Conservation (phyloP, 1,140 invertebrate species). For the Steinernema khuongi region DNA sequence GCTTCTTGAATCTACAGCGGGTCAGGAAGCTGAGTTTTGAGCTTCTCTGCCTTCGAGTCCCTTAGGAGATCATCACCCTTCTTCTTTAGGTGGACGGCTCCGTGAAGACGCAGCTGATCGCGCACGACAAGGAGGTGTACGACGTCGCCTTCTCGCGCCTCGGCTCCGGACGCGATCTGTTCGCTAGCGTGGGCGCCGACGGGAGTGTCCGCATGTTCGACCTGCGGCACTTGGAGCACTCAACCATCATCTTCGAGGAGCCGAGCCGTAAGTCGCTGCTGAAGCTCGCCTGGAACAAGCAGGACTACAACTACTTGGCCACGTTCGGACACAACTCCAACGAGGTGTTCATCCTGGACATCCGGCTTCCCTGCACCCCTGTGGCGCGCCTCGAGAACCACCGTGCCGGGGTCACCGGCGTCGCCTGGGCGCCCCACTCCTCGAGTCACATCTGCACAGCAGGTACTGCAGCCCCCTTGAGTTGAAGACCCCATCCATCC, state of each 20-base stretch:
- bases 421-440: constrained; percentile 97
- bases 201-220: constrained; percentile 99
- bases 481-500: neutral
- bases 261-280: constrained; percentile 90
- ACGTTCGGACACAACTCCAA: constrained; percentile 97
- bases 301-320: constrained; percentile 96
- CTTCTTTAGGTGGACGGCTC: constrained; percentile 67
- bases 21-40: constrained; percentile 97
- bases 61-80: neutral
- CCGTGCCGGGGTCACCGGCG: constrained; percentile 93
- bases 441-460: constrained; percentile 63
- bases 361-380: constrained; percentile 92
- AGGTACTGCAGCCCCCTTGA: constrained; percentile 31
- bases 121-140: constrained; percentile 99
- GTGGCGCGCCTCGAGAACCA: constrained; percentile 95
- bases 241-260: constrained; percentile 99
- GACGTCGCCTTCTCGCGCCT: constrained; percentile 96
- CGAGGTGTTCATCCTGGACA: constrained; percentile 96
- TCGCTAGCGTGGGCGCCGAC: constrained; percentile 76
- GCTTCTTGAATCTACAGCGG: constrained; percentile 72
- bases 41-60: neutral
- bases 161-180: constrained; percentile 96
- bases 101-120: constrained; percentile 97
- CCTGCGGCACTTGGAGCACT: constrained; percentile 91
- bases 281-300: constrained; percentile 95